These are phyloP conservation scores for Caenorhabditis sp. DNA, from an alignment of 2,888 invertebrate species.

Conservation along the genomic window DNA sequence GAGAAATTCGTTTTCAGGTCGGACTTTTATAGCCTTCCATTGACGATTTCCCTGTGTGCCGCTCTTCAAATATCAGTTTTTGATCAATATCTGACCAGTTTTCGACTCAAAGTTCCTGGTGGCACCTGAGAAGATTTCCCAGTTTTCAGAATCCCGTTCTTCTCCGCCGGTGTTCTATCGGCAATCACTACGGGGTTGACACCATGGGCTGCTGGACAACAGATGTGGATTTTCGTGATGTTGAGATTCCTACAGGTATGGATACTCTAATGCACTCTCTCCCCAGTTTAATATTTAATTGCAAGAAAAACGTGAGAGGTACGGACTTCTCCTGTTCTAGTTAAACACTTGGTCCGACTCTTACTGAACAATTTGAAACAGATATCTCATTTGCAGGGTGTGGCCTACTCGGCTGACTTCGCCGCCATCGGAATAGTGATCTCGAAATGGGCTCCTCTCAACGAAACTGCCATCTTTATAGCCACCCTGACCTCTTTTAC, in stretches of 20 bases:
- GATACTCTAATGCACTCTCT: no score
- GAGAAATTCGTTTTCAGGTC: no score
- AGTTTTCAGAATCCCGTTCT: slow-evolving; percentile 67
- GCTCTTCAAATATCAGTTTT: no score
- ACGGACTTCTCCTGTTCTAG: no score
- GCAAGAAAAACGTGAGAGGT: no score
- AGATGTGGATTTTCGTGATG: slow-evolving; percentile 58
- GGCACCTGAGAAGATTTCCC: no score
- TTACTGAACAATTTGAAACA: neutral
- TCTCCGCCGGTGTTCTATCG: slow-evolving; percentile 69
- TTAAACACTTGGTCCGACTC: no score
- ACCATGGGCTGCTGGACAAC: slow-evolving; percentile 65
- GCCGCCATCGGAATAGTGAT: slow-evolving; percentile 74
- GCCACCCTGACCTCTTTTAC: slow-evolving; percentile 77
- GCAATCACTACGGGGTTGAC: slow-evolving; percentile 66
- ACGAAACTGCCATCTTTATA: slow-evolving; percentile 78
- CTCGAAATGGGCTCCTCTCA: slow-evolving; percentile 77
- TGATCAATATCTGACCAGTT: no score
- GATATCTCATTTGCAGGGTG: slow-evolving; percentile 51
- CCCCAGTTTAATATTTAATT: no score
- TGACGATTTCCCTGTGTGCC: no score
- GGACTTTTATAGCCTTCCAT: no score
- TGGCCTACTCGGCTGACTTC: slow-evolving; percentile 72
- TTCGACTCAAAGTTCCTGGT: no score
- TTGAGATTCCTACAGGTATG: slow-evolving; percentile 73